phyloP scores from a whole-genome alignment of 2,888 invertebrate genomes.

The Andricus curvator region DNA sequence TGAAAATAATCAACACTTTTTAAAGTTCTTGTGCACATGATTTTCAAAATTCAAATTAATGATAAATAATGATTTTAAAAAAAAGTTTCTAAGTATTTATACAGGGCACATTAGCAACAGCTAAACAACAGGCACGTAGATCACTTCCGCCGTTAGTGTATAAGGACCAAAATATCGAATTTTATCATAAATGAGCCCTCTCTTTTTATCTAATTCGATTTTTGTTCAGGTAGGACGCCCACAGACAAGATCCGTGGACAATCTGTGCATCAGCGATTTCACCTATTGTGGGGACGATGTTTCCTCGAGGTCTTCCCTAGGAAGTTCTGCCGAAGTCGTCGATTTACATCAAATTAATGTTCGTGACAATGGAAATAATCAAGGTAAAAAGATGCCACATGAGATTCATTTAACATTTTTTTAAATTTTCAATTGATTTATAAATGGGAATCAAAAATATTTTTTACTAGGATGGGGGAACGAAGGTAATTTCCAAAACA shows the following conservation, averaged over 20 bases:
- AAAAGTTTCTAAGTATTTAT: too few relatives aligned
- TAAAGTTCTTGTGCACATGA: too few relatives aligned
- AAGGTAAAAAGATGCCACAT: neutral
- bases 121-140: too few relatives aligned
- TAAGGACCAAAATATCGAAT: neutral
- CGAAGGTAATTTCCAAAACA: neutral
- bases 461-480: neutral
- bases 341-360: slow-evolving; percentile 24
- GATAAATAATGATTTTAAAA: too few relatives aligned
- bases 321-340: neutral
- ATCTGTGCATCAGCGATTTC: neutral
- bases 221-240: neutral
- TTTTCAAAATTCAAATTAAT: too few relatives aligned
- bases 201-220: neutral
- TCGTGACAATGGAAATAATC: neutral
- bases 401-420: neutral
- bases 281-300: neutral
- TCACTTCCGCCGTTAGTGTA: too few relatives aligned
- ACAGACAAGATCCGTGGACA: neutral
- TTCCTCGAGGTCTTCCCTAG: slow-evolving; percentile 9
- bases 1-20: too few relatives aligned
- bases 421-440: neutral
- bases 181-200: neutral
- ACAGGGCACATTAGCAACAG: too few relatives aligned
- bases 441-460: neutral